A percentile compares a stretch with the other conserved stretches of the same genome.
Conservation (phyloP, 2,888 invertebrate species). For the Chouioia cunea region DNA sequence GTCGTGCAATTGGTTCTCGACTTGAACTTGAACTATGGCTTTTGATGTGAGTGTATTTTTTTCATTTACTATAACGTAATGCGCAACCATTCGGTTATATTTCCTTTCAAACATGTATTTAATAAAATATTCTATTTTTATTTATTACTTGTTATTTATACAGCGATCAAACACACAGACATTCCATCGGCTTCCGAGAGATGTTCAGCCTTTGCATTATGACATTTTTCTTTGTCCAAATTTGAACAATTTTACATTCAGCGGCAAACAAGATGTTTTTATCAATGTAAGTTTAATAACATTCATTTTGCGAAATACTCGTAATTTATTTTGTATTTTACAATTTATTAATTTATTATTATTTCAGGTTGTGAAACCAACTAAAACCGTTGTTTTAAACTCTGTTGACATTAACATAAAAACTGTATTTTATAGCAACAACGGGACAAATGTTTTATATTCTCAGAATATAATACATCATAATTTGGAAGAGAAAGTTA, state of each 20-base stretch:
- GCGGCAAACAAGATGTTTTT: slow-evolving; percentile 84
- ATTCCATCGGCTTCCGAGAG: slow-evolving; percentile 82
- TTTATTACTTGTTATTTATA: slow-evolving; percentile 4
- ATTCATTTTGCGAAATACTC: slow-evolving; percentile 20
- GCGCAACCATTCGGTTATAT: no score
- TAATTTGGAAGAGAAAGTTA: slow-evolving; percentile 77
- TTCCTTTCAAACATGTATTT: no score
- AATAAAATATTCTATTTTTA: not conserved
- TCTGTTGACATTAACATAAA: slow-evolving; percentile 81
- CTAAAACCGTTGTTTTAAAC: slow-evolving; percentile 81
- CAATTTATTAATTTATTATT: slow-evolving; percentile 29
- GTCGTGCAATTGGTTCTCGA: no score
- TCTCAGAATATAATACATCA: slow-evolving; percentile 65
- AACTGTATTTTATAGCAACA: slow-evolving; percentile 71
- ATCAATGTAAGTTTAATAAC: slow-evolving; percentile 79
- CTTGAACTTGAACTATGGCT: no score
- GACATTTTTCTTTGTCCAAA: slow-evolving; percentile 86
- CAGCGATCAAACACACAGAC: slow-evolving; percentile 50
- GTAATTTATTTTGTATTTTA: not conserved
- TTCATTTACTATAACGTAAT: no score
- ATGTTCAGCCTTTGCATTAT: slow-evolving; percentile 89
- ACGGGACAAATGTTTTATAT: slow-evolving; percentile 67
- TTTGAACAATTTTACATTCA: slow-evolving; percentile 85
- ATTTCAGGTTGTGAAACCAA: slow-evolving; percentile 74
- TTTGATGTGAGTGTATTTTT: no score